Base-by-base conservation (phyloP, 2,113 vertebrate genomes). In the Phyllostomus hastatus region DNA sequence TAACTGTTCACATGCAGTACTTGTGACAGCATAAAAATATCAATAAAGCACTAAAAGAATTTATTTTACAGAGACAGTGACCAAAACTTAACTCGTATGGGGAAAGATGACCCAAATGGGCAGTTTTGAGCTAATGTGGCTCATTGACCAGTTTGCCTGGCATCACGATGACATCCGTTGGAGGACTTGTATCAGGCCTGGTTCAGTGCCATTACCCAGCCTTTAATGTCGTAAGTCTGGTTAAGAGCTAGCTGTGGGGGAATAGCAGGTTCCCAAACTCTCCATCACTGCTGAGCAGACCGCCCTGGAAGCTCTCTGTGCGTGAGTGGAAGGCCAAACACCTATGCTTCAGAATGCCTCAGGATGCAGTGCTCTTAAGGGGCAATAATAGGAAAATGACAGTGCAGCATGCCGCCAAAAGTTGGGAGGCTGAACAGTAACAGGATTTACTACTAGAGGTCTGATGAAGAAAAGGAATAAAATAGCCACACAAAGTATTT, bases 311-410 rank as follows among this genome's bases (percentile, higher is more conserved):
- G 52, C 52, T 94, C 89, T 10, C 8, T 57, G 66, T 73, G 59
- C 0, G 10, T 95, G 75, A 96, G 72, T 24, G 5, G 81, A 90
- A 96, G 85, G 93, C 93, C 89, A 96, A 97, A 95, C 52, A 67
- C 59, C 86, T 92, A 96, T 92, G 88, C 81, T 96, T 91, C 67
- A 82, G n/a, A 96, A 95, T 43, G 28, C 50, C 86, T 88, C 67
- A 52, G 50, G 90, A 69, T 78, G 46, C 3, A 4, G 38, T 9
- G 95, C 35, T 88, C 75, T 69, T 61, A 35, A 88, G 22, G 41
- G 26, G 35, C 41, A 72, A n/a, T 91, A 97, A 97, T 73, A 95
- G 69, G 80, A 70, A 97, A 96, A 97, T 90, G 10, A 96, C 92
- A 90, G 76, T 0, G 15, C 88, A 22, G 67, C n/a, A n/a, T 46